phyloP scores from a whole-genome alignment of 1,140 invertebrate genomes.

The Fopius arisanus region DNA sequence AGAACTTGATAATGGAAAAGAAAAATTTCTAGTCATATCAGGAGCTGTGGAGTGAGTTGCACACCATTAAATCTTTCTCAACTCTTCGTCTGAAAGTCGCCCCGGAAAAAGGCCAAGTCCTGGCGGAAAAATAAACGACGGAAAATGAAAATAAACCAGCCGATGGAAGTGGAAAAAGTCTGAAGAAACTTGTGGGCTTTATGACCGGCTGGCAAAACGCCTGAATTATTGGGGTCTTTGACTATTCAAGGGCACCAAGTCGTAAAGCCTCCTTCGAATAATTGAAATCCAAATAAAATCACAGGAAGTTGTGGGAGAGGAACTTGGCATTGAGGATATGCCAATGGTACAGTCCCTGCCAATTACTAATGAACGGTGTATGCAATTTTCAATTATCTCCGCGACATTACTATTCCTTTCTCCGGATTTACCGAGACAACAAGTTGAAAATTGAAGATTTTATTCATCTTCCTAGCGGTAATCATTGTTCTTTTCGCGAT shows the following conservation, averaged over 20 bases:
- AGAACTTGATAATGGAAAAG: not conserved
- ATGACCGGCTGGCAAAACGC: not conserved
- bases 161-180: not conserved
- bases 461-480: no score
- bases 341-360: no score
- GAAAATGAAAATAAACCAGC: conserved; percentile 10
- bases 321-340: no score
- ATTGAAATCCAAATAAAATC: conserved; percentile 5
- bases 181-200: not conserved
- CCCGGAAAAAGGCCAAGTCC: not conserved
- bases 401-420: no score
- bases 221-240: not conserved
- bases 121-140: not conserved
- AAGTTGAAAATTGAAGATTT: no score
- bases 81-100: conserved; percentile 13
- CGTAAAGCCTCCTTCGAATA: not conserved
- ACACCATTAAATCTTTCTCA: conserved; percentile 23
- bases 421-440: no score
- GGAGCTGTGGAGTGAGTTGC: not conserved
- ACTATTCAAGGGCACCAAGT: not conserved
- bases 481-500: no score
- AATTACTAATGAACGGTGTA: no score
- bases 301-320: not conserved
- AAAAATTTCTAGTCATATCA: not conserved
- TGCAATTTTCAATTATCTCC: no score